Evolutionary conservation across 2,888 invertebrate genomes (phyloP).

Genomic region (Buathra laborator): DNA sequence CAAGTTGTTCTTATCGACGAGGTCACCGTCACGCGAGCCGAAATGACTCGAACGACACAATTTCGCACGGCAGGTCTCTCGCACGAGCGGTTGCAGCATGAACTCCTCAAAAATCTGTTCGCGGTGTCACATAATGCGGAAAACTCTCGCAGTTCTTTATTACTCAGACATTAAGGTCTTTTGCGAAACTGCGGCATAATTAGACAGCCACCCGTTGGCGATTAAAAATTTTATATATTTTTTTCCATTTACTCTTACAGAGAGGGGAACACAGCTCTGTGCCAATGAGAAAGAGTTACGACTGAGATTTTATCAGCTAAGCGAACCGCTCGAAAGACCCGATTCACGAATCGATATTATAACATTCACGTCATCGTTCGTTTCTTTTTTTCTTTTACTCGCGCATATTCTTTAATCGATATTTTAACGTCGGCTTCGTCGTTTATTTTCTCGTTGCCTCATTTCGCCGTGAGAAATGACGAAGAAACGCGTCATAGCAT

Average conservation of each 20-base stretch:
- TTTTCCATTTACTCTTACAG: not conserved
- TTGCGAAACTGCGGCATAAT: conserved; percentile 42
- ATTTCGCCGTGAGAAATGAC: not conserved
- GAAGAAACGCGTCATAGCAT: not conserved
- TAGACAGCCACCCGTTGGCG: conserved; percentile 34
- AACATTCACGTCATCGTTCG: conserved; percentile 3
- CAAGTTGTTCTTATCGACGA: conserved; percentile 25
- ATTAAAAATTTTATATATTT: conserved; percentile 36
- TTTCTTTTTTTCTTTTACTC: not conserved
- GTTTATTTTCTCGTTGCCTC: conserved; percentile 1
- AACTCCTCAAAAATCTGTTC: conserved; percentile 17
- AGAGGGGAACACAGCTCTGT: too few species aligned
- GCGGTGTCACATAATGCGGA: not conserved
- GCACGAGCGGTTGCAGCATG: not conserved
- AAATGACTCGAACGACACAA: conserved; percentile 16
- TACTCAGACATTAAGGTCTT: conserved; percentile 37
- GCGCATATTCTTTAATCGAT: not conserved
- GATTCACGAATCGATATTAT: conserved; percentile 10
- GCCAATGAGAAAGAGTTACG: conserved; percentile 39
- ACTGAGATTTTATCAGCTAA: conserved; percentile 45
- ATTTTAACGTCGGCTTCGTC: not conserved
- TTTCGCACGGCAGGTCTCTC: conserved; percentile 20
- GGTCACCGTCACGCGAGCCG: conserved; percentile 33
- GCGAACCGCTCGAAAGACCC: not conserved
- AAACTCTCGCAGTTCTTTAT: conserved; percentile 23